phyloP scores from a whole-genome alignment of 2,888 invertebrate genomes.

The Clusia tigrina region DNA sequence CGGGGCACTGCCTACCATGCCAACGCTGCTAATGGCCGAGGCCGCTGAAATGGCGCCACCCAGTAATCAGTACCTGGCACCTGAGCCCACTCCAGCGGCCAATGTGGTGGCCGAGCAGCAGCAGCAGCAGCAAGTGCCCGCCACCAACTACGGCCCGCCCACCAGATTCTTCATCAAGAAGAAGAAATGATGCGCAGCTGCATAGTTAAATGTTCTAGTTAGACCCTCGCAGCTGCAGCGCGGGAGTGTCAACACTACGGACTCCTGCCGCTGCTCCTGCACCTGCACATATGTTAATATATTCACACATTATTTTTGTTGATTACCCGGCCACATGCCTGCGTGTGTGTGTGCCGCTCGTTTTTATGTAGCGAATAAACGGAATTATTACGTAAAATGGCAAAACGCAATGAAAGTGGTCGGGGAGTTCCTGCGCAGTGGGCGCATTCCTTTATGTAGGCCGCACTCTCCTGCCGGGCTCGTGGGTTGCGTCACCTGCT shows the following conservation, averaged over 20 bases:
- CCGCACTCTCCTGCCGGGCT: no score
- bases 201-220: slow-evolving; percentile 32
- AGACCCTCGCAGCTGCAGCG: slow-evolving; percentile 34
- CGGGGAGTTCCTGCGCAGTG: slow-evolving; percentile 1
- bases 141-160: slow-evolving; percentile 71
- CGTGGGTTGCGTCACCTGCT: neutral
- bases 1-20: slow-evolving; percentile 43
- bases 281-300: neutral
- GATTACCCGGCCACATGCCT: neutral
- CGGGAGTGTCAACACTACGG: no score
- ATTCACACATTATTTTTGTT: slow-evolving; percentile 1
- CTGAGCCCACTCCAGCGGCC: slow-evolving; percentile 47
- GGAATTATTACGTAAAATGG: slow-evolving; percentile 16
- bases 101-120: slow-evolving; percentile 46
- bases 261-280: slow-evolving; percentile 17
- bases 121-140: slow-evolving; percentile 47
- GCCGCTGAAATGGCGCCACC: slow-evolving; percentile 43
- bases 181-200: slow-evolving; percentile 36
- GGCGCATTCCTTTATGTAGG: neutral
- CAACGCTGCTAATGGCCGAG: slow-evolving; percentile 39
- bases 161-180: slow-evolving; percentile 66
- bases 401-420: neutral
- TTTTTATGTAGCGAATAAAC: slow-evolving; percentile 20
- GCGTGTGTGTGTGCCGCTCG: neutral
- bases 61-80: slow-evolving; percentile 51